Evolutionary conservation across 2,888 invertebrate genomes (phyloP), one percentile per base, ranked within the genome.

Genomic region (Agonopterix arenella): DNA sequence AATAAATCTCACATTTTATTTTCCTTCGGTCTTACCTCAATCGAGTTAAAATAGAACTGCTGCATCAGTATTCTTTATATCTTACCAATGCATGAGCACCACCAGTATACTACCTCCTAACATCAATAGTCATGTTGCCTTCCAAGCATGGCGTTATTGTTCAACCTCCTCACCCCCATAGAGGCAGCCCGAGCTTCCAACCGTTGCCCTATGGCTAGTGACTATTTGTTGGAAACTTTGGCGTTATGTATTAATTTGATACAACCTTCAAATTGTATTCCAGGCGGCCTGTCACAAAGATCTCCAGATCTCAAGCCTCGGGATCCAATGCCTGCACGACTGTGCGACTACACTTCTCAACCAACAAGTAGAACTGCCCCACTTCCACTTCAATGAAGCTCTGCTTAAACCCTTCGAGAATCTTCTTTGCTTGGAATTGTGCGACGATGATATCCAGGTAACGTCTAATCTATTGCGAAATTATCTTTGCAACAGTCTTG

Each of bases 381-480:
- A 98, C 80, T 98, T 98, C 80, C 98, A 98, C 75, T 97, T 98
- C 76, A 97, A 98, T 74, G 98, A 98, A 77, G 96, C 97, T 0
- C 89, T 98, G 8, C 93, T 98, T 61, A 98, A 98, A 70, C 98
- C 98, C 0, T 98, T 98, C 73, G 98, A 98, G 81, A 98, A 97
- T 73, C 91, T 98, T 42, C 89, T 98, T 0, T 98, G 97, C 73
- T 91, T 98, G 67, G 98, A 98, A 73, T 90, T 97, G 8, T 98
- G 98, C 75, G 97, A 98, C 77, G 92, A 94, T 52, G 98, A 98
- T 78, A 96, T 98, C 42, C 97, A 97, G 90, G 96, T 94, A 75
- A 53, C 36, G 1, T 10, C 7, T 28, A 7, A 7, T 28, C 5
- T 28, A 7, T 28, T 28, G 5, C 28, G 7, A 28, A 28, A 7